Percentiles rank a stretch among this genome's conserved stretches.
Conservation (phyloP, 2,113 vertebrate genomes). For the Fregetta grallaria region DNA sequence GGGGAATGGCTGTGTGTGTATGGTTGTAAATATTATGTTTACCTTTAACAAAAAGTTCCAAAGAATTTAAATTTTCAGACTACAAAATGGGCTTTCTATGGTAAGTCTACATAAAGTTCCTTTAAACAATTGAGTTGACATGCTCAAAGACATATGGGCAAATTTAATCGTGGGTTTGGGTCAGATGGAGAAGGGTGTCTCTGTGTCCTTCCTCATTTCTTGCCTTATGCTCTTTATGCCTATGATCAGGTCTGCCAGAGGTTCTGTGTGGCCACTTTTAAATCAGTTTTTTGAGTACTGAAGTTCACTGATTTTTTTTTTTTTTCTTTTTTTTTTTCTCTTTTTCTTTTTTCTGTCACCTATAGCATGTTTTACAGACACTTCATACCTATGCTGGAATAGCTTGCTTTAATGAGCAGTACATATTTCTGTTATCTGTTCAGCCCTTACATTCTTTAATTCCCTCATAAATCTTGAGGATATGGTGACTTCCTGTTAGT, state of each 20-base stretch:
- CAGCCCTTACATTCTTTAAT: background rate
- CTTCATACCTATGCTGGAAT: background rate
- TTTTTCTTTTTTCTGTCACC: background rate
- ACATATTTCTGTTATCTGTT: background rate
- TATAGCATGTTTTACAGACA: background rate
- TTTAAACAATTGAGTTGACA: background rate
- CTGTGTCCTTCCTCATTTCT: background rate
- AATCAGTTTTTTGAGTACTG: background rate
- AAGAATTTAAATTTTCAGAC: too few species aligned
- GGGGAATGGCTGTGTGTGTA: background rate
- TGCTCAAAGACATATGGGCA: background rate
- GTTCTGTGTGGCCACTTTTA: background rate
- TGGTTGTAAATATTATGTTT: background rate
- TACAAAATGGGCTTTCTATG: background rate
- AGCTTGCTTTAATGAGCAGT: background rate
- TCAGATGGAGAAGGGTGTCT: background rate
- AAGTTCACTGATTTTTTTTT: background rate
- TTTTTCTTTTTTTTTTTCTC: background rate
- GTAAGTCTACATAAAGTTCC: background rate
- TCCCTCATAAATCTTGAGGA: background rate
- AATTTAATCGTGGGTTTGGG: background rate
- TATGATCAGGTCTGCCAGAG: background rate
- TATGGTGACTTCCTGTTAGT: background rate
- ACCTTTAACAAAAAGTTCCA: too few species aligned
- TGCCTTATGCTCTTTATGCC: background rate